Evolutionary conservation across 2,113 vertebrate genomes (phyloP), one percentile per base, ranked within the genome.

Genomic region (Colius striatus): DNA sequence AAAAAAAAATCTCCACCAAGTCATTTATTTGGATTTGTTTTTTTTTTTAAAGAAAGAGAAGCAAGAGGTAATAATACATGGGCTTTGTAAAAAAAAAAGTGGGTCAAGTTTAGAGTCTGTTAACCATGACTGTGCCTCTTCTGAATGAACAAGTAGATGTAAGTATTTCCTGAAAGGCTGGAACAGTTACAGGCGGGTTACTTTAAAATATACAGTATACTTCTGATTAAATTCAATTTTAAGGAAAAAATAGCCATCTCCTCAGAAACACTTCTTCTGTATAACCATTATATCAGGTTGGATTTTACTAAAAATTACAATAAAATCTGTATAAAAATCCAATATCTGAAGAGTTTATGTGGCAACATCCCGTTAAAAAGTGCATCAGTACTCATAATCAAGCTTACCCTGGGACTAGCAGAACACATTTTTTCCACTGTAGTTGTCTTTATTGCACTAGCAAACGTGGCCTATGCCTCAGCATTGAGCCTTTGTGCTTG

Each of bases 1-100:
- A 89, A 47, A 67, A 36, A 18, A 41, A 41, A 41, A 41, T 41
- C 38, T 9, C 29, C 14, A 62, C 8, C 43, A 12, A 70, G 66
- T 57, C 6, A 70, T 70, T 91, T 82, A 87, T 51, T 73, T 74
- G 25, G 53, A 83, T n/a, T n/a, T n/a, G n/a, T n/a, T n/a, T n/a
- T 41, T 41, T 41, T 41, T 41, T 41, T 41, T 41, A 14, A 48
- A 32, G 32, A 76, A 21, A 60, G 9, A 76, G 20, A 77, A 71
- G 27, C 29, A 70, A 83, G 9, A 18, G 74, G 90, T 63, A 95
- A 88, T 90, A 95, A 96, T 36, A 66, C 38, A 92, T 57, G 4
- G 53, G 3, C 16, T 67, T 50, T 20, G 47, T 34, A 13, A 86
- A 68, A 89, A 84, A 89, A 60, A 38, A 95, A 88, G 14, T 79